These are phyloP conservation scores for Balanococcus diminutus DNA, from an alignment of 2,888 invertebrate species.

Conservation along the genomic window DNA sequence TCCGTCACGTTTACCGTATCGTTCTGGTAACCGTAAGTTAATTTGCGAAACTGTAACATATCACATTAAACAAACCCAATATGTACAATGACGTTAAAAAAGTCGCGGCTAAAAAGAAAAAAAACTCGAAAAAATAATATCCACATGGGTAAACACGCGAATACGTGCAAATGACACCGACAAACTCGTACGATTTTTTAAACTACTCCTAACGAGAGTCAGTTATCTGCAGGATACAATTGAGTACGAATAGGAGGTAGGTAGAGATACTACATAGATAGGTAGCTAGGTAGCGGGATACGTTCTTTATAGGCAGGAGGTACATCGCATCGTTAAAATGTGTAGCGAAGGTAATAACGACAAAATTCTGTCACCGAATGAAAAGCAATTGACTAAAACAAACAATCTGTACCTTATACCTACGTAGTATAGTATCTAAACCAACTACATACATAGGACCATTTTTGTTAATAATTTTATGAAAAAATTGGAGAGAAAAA, in stretches of 20 bases:
- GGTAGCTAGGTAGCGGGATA: no score
- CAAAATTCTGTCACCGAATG: background rate
- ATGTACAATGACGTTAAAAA: background rate
- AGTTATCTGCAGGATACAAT: background rate
- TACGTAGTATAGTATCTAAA: no score
- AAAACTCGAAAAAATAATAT: background rate
- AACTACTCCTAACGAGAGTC: background rate
- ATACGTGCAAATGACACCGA: background rate
- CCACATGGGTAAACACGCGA: background rate
- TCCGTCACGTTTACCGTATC: slow-evolving; percentile 64
- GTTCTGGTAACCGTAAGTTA: slow-evolving; percentile 71
- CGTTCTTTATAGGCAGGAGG: no score
- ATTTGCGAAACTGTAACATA: slow-evolving; percentile 64
- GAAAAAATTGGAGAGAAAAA: no score
- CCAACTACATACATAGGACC: no score
- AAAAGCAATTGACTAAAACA: background rate
- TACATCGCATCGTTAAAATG: background rate
- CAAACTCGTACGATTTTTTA: background rate
- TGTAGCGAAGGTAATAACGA: background rate
- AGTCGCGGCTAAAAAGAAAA: background rate
- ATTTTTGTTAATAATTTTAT: no score
- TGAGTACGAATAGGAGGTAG: no score
- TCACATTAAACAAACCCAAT: background rate
- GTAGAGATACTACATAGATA: no score
- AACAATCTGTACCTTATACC: no score